Evolutionary conservation across 2,113 vertebrate species (phyloP).

Genomic region (Phoenicopterus ruber): DNA sequence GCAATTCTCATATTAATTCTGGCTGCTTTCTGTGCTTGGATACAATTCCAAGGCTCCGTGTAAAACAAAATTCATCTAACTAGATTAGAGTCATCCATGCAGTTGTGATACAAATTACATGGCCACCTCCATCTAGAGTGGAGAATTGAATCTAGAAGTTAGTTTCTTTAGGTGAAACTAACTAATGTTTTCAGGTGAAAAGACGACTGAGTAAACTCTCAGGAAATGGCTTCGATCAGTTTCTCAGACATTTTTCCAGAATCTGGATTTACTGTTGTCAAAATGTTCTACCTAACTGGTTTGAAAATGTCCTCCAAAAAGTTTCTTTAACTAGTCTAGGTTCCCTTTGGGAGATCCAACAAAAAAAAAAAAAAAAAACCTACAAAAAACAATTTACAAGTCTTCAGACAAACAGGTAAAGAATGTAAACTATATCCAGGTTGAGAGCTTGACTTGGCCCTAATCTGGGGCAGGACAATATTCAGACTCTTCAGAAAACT

Average conservation of each 20-base stretch:
- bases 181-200: neutral
- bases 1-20: constrained; percentile 17
- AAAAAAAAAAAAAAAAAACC: neutral
- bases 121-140: neutral
- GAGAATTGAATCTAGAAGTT: neutral
- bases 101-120: neutral
- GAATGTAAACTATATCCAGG: neutral
- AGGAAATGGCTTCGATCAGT: neutral
- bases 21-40: neutral
- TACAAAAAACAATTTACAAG: neutral
- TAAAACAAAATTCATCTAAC: constrained; percentile 3
- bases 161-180: neutral
- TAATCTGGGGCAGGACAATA: neutral
- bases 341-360: neutral
- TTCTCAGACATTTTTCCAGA: neutral
- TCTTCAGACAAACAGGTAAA: neutral
- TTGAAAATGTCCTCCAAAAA: neutral
- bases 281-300: neutral
- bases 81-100: neutral
- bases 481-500: neutral
- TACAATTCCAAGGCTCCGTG: neutral
- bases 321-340: neutral
- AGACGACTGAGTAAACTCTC: neutral
- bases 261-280: neutral
- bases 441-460: neutral